Evolutionary conservation across 2,113 vertebrate species (phyloP), one percentile per base, ranked within the genome.

Genomic region (Chamaetylas fuelleborni): DNA sequence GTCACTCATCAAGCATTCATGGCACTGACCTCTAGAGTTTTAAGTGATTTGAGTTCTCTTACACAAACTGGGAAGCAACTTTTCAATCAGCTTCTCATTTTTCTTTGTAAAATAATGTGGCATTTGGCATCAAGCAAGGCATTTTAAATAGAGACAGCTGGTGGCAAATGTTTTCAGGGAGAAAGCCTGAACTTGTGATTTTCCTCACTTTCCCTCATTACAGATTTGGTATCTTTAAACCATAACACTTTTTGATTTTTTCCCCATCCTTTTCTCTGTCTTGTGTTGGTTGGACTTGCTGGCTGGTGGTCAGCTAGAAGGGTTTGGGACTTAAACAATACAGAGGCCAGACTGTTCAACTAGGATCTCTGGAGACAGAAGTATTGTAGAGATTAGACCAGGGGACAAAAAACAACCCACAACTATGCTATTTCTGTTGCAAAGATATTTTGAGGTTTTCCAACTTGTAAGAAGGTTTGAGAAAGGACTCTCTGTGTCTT

Each of bases 71-170:
- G 31, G 42, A 89, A 64, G 48, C 57, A 91, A 81, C 71, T 61
- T 90, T 94, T 76, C 91, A 76, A 53, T 83, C 38, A 83, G 20
- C 45, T 88, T 67, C n/a, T 78, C 60, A 66, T 77, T 64, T 45
- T 53, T 73, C 42, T 62, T 58, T 48, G 31, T 66, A 50, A 70
- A 81, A 73, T 78, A 91, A 74, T 5, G 56, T 81, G 65, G 45
- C 31, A 54, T 51, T 62, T 72, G 76, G 60, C 67, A 83, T 73
- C 64, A 58, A 91, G 79, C 18, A 65, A 77, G 50, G 29, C 67
- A 73, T 91, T 89, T 88, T 36, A 96, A 93, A 80, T 19, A 89
- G 33, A 87, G 45, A 66, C 66, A 92, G 86, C 79, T 90, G 86
- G 79, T 82, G 62, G 54, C 45, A 93, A 86, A 34, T 31, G 9